These are phyloP conservation scores for Alexandromys fortis DNA, from an alignment of 2,113 vertebrate genomes.

Conservation along the genomic window DNA sequence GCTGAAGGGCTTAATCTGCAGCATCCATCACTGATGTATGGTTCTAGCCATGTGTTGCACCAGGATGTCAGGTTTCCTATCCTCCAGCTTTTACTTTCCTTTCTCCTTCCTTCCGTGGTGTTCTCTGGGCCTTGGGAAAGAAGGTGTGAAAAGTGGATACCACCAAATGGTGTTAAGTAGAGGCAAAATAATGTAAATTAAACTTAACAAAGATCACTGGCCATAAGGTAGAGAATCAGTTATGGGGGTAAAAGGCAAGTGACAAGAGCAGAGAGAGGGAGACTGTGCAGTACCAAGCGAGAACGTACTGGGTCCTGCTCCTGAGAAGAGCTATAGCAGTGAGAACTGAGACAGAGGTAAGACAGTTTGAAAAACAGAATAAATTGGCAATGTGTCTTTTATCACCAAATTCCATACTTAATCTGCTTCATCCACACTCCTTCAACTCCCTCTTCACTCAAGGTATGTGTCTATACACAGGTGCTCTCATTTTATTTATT, in stretches of 20 bases:
- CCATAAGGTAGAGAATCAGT: background rate
- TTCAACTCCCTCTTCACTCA: background rate
- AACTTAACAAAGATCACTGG: constrained; percentile 26
- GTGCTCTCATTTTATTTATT: background rate
- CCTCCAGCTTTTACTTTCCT: background rate
- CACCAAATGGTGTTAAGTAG: background rate
- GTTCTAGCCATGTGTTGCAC: background rate
- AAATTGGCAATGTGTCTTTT: background rate
- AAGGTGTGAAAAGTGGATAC: background rate
- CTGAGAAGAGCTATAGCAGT: background rate
- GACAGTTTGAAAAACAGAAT: background rate
- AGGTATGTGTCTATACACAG: background rate
- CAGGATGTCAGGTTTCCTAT: background rate
- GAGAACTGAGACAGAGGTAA: background rate
- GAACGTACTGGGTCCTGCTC: background rate
- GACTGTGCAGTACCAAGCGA: background rate
- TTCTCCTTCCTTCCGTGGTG: background rate
- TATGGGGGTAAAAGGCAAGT: background rate
- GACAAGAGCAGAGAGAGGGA: background rate
- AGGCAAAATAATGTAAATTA: background rate
- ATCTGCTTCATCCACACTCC: background rate
- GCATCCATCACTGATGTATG: background rate
- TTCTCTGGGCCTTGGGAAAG: background rate
- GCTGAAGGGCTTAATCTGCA: background rate
- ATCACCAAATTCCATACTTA: background rate